These are phyloP conservation scores for Eonycteris spelaea DNA, from an alignment of 2,113 vertebrate genomes.

Conservation along the genomic window DNA sequence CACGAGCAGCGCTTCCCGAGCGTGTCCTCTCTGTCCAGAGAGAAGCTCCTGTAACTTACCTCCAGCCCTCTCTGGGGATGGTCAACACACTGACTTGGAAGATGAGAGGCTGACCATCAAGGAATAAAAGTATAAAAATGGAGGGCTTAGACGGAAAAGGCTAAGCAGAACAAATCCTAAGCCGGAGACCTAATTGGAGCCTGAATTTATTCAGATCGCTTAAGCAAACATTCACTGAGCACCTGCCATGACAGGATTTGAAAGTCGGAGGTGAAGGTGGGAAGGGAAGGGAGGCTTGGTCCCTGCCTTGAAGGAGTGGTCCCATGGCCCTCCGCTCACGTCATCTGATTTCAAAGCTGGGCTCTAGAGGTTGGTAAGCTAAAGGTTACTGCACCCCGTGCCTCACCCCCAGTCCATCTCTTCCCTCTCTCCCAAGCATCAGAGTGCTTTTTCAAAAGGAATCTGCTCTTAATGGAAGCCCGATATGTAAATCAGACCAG, in stretches of 20 bases:
- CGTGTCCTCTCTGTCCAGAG: background rate
- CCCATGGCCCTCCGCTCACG: rapidly evolving
- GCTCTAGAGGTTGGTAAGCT: background rate
- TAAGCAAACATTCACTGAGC: rapidly evolving
- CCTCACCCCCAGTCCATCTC: background rate
- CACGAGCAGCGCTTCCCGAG: background rate
- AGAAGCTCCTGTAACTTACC: background rate
- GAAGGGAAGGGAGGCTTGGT: background rate
- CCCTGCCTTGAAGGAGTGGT: background rate
- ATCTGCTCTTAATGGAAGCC: background rate
- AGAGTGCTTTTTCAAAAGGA: background rate
- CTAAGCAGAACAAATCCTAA: background rate
- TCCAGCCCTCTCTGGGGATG: background rate
- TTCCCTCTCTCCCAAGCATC: background rate
- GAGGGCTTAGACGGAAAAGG: background rate
- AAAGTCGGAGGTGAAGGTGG: background rate
- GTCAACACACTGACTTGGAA: background rate
- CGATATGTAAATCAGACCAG: background rate
- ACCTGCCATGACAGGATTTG: rapidly evolving
- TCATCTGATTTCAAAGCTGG: background rate
- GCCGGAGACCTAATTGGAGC: background rate
- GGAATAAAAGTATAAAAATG: background rate
- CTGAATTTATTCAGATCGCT: background rate
- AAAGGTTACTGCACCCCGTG: background rate
- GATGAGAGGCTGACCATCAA: background rate